Evolutionary conservation across 2,797 vertebrate species (phyloP), one percentile per base, ranked within the genome.

Genomic region (Pseudochaenichthys georgianus): DNA sequence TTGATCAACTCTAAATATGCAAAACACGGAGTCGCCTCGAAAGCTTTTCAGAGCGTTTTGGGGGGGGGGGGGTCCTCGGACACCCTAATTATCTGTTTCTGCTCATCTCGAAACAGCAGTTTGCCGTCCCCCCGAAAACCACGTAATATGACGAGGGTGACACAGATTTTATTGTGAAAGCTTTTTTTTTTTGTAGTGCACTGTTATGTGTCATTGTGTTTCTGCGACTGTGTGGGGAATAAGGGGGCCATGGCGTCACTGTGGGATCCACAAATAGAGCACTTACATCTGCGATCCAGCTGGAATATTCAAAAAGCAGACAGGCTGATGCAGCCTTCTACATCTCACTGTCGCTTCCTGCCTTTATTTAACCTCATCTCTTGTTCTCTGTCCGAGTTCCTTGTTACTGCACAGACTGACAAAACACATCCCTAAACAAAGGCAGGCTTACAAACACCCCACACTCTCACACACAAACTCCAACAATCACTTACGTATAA

Each of bases 1-100:
- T 87, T 84, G 77, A 88, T 87, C 85, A 86, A 54, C 28, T 78
- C 13, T 76, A 71, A 83, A 89, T 83, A 92, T 91, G 80, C 77
- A 88, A 88, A 89, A 88, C 69, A 73, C 75, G 48, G 58, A 9
- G 46, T 64, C 41, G 51, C 57, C 52, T 74, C 4, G 3, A 73
- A 89, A 84, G 71, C 64, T 67, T 79, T 77, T 60, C 42, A 57
- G 75, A 74, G 11, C 3, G 1, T 80, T 77, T 72, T 64, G 63
- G 15, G 13, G 48, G 41, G 6, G 43, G 54, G 46, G 43, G 64
- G 64, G 64, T 7, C 19, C 73, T 82, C 45, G 78, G 80, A 82
- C 73, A 81, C 67, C 48, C 53, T 63, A 75, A 81, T 76, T 82
- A 78, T 76, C 67, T 54, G 61, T 71, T 82, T 75, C 64, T 1